Conservation (phyloP, 1,140 invertebrate genomes). For the Drosophila nigrodunni region DNA sequence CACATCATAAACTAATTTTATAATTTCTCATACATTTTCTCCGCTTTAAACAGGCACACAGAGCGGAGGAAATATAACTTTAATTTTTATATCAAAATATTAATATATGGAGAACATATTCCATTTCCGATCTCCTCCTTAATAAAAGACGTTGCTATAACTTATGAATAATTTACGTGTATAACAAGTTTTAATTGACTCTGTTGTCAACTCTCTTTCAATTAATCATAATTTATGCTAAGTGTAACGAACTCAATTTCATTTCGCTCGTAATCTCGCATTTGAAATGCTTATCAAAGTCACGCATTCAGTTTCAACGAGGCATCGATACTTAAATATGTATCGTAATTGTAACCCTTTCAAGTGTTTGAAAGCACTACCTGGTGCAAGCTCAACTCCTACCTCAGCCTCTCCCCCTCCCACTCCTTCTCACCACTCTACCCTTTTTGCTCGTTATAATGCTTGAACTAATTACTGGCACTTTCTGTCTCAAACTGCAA, state of each 20-base stretch:
- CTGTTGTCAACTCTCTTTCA: background rate
- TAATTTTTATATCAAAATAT: too few relatives aligned
- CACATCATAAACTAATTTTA: too few relatives aligned
- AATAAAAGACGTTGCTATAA: too few relatives aligned
- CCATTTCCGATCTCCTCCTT: too few relatives aligned
- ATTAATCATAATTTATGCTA: background rate
- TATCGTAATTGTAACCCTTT: background rate
- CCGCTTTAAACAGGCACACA: too few relatives aligned
- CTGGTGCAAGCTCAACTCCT: background rate
- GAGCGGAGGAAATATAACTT: too few relatives aligned
- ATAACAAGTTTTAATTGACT: conserved; percentile 6
- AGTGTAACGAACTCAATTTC: background rate
- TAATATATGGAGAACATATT: too few relatives aligned
- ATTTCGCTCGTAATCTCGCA: background rate
- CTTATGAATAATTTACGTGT: background rate
- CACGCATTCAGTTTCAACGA: background rate
- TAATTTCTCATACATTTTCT: too few relatives aligned
- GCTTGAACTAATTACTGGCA: conserved; percentile 29
- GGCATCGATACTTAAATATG: conserved; percentile 4
- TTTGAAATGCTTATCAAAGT: background rate
- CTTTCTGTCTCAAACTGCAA: conserved; percentile 38
- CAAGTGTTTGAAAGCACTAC: background rate
- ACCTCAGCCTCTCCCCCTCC: background rate
- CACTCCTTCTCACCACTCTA: too few relatives aligned
- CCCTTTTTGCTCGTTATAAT: background rate